Percentiles rank a stretch among this genome's conserved stretches.
phyloP scores from a whole-genome alignment of 2,113 vertebrate species.

The Salvator merianae region DNA sequence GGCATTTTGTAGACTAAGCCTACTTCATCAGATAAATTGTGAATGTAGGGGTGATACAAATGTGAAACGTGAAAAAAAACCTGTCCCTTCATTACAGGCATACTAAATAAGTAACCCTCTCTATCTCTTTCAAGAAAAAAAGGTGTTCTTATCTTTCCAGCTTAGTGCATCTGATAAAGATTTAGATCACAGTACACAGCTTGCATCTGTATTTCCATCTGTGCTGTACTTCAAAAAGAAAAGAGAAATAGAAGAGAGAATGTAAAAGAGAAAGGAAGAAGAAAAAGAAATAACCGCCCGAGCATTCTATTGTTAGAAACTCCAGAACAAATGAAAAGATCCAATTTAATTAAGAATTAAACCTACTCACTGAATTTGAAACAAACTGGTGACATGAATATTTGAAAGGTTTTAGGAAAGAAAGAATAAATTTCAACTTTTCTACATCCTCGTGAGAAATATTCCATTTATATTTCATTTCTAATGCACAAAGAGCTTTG shows the following conservation, averaged over 20 bases:
- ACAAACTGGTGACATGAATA: constrained; percentile 33
- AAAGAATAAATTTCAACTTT: constrained; percentile 30
- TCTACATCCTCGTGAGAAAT: constrained; percentile 33
- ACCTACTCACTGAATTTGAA: constrained; percentile 40
- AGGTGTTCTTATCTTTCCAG: constrained; percentile 14
- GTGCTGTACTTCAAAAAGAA: constrained; percentile 28
- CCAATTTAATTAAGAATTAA: constrained; percentile 64
- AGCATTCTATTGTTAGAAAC: constrained; percentile 59
- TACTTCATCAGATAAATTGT: too few relatives aligned
- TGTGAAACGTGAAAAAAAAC: too few relatives aligned
- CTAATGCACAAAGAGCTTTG: not conserved
- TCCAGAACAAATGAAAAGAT: constrained; percentile 55
- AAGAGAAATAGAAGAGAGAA: constrained; percentile 19
- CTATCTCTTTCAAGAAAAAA: constrained; percentile 46
- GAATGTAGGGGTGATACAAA: too few relatives aligned
- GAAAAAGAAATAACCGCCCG: constrained; percentile 38
- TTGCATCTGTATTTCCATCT: constrained; percentile 66
- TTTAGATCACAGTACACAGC: constrained; percentile 43
- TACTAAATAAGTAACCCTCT: constrained; percentile 22
- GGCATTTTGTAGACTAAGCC: too few relatives aligned
- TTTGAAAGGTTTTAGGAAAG: constrained; percentile 35
- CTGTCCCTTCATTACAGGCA: constrained; percentile 40
- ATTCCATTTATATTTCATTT: not conserved
- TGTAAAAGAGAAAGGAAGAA: too few relatives aligned
- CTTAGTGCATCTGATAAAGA: constrained; percentile 60